Base-by-base conservation (phyloP, 2,113 vertebrate genomes). In the Paralichthys olivaceus region DNA sequence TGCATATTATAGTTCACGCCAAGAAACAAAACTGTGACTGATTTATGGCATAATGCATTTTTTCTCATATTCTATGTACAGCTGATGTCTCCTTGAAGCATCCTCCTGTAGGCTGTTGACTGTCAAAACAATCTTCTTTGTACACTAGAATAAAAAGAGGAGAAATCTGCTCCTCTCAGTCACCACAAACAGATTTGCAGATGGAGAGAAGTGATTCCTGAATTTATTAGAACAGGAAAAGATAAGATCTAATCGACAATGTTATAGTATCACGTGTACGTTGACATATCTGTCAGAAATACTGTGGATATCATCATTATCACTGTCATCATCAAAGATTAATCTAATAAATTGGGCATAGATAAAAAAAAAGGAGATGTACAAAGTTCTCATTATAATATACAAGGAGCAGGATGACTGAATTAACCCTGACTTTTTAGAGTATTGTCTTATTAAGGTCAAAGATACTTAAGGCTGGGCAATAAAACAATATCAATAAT, bases 51-150 rank as follows among this genome's bases (percentile, higher is more conserved):
- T 9, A 8, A 23, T 22, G 54, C 9, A 23, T 19, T 4, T 5
- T 43, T 22, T 34, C 17, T 20, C 72, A 25, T 23, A 37, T 45
- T 56, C 58, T 56, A 34, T 62, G 7, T 15, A 47, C 62, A 67
- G 54, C 43, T 72, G 53, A 66, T 45, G 68, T 55, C 37, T 28
- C n/a, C 25, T 58, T 71, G 49, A 61, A 70, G 65, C 40, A 4
- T 49, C 34, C 1, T 0, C 9, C 13, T 53, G 49, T 9, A 22
- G 49, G 19, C 20, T 60, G 61, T 25, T 69, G 20, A 17, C 47
- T 25, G 60, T 54, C 17, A 23, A 68, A 37, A 63, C 14, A 69
- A 22, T 12, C 8, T 5, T 19, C 55, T 28, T 20, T 60, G 17
- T 5, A 40, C 69, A 34, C 23, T 56, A 4, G 5, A 61, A 60